A percentile compares a stretch with the other conserved stretches of the same genome.
Evolutionary conservation across 2,113 vertebrate genomes (phyloP).

Genomic region (Sarotherodon lohbergeri): DNA sequence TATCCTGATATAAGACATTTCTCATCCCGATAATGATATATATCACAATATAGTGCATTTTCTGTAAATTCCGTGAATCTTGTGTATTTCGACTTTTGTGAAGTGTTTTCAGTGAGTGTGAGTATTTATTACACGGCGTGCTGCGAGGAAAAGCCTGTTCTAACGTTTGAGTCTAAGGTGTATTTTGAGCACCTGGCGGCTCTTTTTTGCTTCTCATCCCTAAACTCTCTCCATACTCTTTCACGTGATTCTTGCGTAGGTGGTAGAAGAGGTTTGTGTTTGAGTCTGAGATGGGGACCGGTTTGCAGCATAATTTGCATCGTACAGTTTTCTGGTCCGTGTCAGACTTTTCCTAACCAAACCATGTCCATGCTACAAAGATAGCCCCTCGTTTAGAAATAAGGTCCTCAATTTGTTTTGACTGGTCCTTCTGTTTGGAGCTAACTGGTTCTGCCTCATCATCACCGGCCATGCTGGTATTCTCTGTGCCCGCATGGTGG

Average conservation of each 20-base stretch:
- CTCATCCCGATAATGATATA: not conserved
- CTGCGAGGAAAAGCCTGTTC: not conserved
- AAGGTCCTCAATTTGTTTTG: not conserved
- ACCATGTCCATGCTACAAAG: not conserved
- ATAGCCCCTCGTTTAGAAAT: not conserved
- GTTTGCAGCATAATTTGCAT: not conserved
- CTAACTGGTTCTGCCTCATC: not conserved
- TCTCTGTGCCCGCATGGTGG: not conserved
- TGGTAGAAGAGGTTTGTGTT: not conserved
- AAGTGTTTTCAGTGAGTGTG: not conserved
- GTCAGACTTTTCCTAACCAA: not conserved
- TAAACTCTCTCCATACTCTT: not conserved
- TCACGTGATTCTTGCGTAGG: not conserved
- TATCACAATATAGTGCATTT: not conserved
- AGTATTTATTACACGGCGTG: not conserved
- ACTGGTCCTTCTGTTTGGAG: not conserved
- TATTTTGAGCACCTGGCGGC: not conserved
- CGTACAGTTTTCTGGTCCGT: not conserved
- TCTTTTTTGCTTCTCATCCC: not conserved
- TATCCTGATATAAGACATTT: not conserved
- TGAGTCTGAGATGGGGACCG: not conserved
- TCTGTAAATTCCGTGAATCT: not conserved
- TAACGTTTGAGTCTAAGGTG: not conserved
- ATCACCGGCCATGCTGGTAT: not conserved
- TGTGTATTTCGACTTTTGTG: not conserved